Percentiles rank a stretch among this genome's conserved stretches.
phyloP scores from a whole-genome alignment of 1,140 invertebrate species.

The Laupala kohalensis region DNA sequence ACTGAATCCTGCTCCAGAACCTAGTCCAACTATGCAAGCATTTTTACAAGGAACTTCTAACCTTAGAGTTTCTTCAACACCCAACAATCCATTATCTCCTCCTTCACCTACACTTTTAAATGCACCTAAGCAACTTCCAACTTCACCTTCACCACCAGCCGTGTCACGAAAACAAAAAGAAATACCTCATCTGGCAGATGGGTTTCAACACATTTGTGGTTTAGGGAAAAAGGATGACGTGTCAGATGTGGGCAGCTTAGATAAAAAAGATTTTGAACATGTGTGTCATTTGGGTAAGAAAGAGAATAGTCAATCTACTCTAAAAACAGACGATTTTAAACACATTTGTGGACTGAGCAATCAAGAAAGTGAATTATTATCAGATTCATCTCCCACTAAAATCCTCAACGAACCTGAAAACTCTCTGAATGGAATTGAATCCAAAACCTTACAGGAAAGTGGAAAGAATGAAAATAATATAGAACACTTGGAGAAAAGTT shows the following conservation, averaged over 20 bases:
- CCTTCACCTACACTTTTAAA: constrained; percentile 22
- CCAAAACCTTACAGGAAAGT: not conserved
- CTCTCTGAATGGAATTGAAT: not conserved
- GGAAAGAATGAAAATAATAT: too few species aligned
- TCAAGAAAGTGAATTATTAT: not conserved
- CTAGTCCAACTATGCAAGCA: constrained; percentile 59
- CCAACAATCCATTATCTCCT: constrained; percentile 25
- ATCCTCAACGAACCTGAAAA: not conserved
- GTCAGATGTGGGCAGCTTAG: not conserved
- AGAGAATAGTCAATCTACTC: not conserved
- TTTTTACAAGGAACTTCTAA: constrained; percentile 43
- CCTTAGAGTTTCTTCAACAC: constrained; percentile 20
- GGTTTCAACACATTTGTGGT: constrained; percentile 22
- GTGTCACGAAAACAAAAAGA: constrained; percentile 9
- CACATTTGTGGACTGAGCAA: not conserved
- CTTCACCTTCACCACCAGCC: constrained; percentile 4
- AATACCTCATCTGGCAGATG: constrained; percentile 4
- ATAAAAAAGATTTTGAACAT: constrained; percentile 16
- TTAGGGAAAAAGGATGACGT: constrained; percentile 16
- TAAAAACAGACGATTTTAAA: not conserved
- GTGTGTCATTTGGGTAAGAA: constrained; percentile 21
- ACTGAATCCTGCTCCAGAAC: constrained; percentile 61
- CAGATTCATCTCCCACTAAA: not conserved
- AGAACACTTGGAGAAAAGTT: too few species aligned
- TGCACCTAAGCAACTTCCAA: constrained; percentile 13